Percentiles rank a stretch among this genome's conserved stretches.
Evolutionary conservation across 2,113 vertebrate genomes (phyloP).

Genomic region (Stigmatopora argus): DNA sequence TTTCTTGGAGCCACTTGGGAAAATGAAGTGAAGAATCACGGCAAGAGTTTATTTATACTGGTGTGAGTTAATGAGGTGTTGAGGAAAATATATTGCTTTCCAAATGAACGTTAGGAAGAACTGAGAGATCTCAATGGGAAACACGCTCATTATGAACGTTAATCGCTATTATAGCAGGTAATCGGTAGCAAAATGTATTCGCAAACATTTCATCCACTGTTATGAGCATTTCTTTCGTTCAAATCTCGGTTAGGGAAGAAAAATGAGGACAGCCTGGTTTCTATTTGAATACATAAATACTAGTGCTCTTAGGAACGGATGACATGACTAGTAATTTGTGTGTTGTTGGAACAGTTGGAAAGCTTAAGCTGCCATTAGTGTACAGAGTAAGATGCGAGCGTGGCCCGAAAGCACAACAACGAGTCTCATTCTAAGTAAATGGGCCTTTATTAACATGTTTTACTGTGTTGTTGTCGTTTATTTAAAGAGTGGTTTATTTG

Average conservation of each 20-base stretch:
- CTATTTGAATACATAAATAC: conserved; percentile 23
- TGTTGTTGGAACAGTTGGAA: conserved; percentile 28
- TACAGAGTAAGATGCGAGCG: conserved; percentile 25
- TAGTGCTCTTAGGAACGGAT: conserved; percentile 30
- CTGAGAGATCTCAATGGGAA: conserved; percentile 18
- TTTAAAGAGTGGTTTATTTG: no score
- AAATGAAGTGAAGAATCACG: not conserved
- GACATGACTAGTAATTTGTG: conserved; percentile 27
- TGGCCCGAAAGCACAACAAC: conserved; percentile 15
- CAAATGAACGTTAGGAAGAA: conserved; percentile 27
- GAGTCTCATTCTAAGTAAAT: not conserved
- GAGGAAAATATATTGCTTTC: conserved; percentile 23
- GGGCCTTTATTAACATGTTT: not conserved
- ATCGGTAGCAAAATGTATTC: conserved; percentile 25
- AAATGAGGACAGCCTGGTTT: conserved; percentile 30
- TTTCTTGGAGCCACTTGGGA: not conserved
- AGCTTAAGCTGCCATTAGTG: not conserved
- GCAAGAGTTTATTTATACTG: not conserved
- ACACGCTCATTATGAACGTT: conserved; percentile 16
- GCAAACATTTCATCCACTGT: conserved; percentile 20
- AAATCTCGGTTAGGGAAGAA: conserved; percentile 10
- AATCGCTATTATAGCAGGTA: conserved; percentile 27
- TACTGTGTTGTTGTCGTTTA: no score
- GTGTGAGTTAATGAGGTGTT: conserved; percentile 30
- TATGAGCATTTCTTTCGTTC: conserved; percentile 7